These are phyloP conservation scores for Alouatta palliata DNA, from an alignment of 2,113 vertebrate species.

Conservation along the genomic window DNA sequence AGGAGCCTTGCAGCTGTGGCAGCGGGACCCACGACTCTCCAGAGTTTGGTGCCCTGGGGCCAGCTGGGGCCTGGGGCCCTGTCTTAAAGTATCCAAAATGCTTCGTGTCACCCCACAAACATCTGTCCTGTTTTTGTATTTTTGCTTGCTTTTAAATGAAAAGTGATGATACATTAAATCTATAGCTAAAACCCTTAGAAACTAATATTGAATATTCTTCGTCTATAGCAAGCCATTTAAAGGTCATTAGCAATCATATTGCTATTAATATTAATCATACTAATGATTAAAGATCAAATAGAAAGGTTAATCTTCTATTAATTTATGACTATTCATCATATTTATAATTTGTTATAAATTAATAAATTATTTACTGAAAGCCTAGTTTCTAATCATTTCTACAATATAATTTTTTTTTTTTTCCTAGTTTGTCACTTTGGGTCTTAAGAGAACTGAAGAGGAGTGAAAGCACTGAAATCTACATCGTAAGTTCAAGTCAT, in stretches of 20 bases:
- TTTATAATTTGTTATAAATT: too few relatives aligned
- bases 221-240: background rate
- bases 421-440: background rate
- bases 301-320: background rate
- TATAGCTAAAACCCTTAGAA: background rate
- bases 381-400: background rate
- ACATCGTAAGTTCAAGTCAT: background rate
- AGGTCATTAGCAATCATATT: background rate
- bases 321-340: background rate
- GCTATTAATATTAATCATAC: background rate
- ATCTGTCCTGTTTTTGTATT: background rate
- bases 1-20: accelerated
- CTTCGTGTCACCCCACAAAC: too few relatives aligned
- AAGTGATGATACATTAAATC: slow-evolving; percentile 13
- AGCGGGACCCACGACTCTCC: accelerated
- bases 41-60: accelerated
- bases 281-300: background rate
- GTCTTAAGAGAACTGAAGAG: background rate
- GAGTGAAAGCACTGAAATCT: background rate
- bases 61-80: accelerated
- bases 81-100: background rate
- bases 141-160: background rate
- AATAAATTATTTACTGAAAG: background rate
- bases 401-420: background rate
- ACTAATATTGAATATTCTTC: background rate